A percentile compares a stretch with the other conserved stretches of the same genome.
These are phyloP conservation scores for Circaetus cinerascens DNA, from an alignment of 2,113 vertebrate species.

Conservation along the genomic window DNA sequence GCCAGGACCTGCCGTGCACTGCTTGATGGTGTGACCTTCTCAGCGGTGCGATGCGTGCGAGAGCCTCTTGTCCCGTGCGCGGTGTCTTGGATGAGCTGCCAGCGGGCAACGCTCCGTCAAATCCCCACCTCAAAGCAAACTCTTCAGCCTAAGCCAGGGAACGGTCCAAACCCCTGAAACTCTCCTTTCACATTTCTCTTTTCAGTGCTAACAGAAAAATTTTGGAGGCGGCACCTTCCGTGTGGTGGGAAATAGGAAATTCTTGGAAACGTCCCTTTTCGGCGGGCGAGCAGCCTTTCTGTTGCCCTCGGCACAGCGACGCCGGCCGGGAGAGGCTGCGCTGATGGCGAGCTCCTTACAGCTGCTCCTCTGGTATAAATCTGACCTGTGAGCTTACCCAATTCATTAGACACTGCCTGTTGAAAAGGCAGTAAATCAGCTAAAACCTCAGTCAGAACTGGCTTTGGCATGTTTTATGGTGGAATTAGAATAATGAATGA, in stretches of 20 bases:
- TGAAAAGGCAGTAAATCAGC: slow-evolving; percentile 61
- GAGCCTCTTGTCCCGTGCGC: fast-evolving
- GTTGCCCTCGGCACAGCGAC: neutral
- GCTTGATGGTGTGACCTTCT: neutral
- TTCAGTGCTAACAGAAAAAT: neutral
- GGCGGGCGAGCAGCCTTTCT: fast-evolving
- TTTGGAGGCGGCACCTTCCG: fast-evolving
- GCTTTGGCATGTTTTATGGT: slow-evolving; percentile 43
- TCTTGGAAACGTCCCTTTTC: neutral
- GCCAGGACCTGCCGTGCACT: fast-evolving
- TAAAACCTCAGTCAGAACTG: neutral
- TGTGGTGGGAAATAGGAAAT: neutral
- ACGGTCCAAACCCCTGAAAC: fast-evolving
- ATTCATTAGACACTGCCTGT: slow-evolving; percentile 1
- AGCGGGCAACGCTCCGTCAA: neutral
- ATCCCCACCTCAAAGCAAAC: fast-evolving
- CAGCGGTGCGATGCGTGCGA: fast-evolving
- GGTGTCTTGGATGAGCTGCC: neutral
- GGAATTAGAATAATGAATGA: slow-evolving; percentile 68
- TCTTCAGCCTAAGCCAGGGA: neutral
- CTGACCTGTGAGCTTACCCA: neutral
- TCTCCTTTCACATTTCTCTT: neutral
- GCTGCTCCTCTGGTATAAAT: neutral
- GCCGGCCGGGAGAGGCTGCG: neutral
- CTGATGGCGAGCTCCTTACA: neutral